phyloP scores from a whole-genome alignment of 2,888 invertebrate species.

The Barypeithes pellucidus region DNA sequence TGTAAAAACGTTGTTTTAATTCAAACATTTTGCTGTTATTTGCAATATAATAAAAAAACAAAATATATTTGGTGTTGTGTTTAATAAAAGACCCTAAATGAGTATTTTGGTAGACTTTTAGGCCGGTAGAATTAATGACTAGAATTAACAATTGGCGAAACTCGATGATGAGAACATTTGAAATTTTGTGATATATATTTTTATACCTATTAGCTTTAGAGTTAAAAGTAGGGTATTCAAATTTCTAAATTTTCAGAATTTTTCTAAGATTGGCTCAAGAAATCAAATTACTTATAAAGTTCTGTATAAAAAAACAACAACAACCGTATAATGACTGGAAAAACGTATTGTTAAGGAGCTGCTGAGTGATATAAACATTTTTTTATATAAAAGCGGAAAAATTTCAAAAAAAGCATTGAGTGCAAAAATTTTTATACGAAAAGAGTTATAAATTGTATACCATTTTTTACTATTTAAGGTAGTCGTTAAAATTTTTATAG shows the following conservation, averaged over 20 bases:
- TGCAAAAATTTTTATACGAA: constrained; percentile 45
- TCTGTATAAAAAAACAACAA: constrained; percentile 37
- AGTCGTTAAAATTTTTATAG: constrained; percentile 55
- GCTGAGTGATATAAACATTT: constrained; percentile 61
- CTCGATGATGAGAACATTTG: constrained; percentile 56
- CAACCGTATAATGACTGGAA: constrained; percentile 38
- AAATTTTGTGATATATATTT: constrained; percentile 66
- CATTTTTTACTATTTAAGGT: constrained; percentile 59
- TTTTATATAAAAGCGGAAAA: constrained; percentile 60
- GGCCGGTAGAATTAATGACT: constrained; percentile 31
- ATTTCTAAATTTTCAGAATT: constrained; percentile 52
- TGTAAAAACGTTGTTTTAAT: background rate
- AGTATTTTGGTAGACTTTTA: constrained; percentile 43
- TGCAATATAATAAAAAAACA: background rate
- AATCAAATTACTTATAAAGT: constrained; percentile 32
- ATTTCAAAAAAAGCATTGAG: constrained; percentile 45
- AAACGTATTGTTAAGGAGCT: constrained; percentile 59
- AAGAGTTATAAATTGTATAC: constrained; percentile 59
- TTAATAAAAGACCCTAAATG: constrained; percentile 48
- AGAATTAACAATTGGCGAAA: constrained; percentile 58
- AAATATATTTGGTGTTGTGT: constrained; percentile 18
- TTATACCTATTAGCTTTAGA: constrained; percentile 61
- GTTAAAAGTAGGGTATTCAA: constrained; percentile 55
- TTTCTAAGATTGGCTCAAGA: constrained; percentile 60
- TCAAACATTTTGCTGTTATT: background rate